Evolutionary conservation across 2,888 invertebrate genomes (phyloP), one percentile per base, ranked within the genome.

Genomic region (Pachycephus smyrnensis): DNA sequence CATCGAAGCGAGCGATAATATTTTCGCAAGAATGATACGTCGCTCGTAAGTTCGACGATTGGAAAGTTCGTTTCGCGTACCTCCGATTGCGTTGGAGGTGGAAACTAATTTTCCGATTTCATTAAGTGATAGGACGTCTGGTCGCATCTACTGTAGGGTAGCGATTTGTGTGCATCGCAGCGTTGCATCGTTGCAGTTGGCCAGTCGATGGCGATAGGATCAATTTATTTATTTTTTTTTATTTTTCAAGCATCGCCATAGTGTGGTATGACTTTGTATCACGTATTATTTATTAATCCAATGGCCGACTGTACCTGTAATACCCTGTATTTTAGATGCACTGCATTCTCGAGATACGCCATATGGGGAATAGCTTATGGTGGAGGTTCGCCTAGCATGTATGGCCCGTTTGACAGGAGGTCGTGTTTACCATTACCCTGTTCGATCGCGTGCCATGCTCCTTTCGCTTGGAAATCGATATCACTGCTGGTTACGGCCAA

Each of bases 401-500:
- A 55, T 55, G 55, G 55, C 23, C 23, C 55, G 55, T 23, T 23
- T 55, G 55, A 55, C 55, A 55, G 55, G 23, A 9, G 55, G 23
- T 55, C 23, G 55, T 71, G 71, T 33, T 71, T 71, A 71, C 12
- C 31, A 32, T 33, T 71, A 11, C 12, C 23, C 71, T 1, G 23
- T 71, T 71, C 71, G 71, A 71, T 71, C 71, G 71, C 71, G 71
- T 71, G 71, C 71, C 12, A 33, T 33, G 71, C 15, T 71, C 31
- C 31, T 71, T 23, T 71, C 12, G 6, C 32, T 1, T 33, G 31
- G 2, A 23, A 71, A 71, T 71, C 71, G 71, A 71, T 71, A 71
- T 71, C 71, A 86, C 86, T 81, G 88, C 87, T 82, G 86, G 85
- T 86, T 88, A 84, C 85, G 83, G 81, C 81, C 86, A 87, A 85